Evolutionary conservation across 2,888 invertebrate species (phyloP).

Genomic region (Dorcus parallelipipedus): DNA sequence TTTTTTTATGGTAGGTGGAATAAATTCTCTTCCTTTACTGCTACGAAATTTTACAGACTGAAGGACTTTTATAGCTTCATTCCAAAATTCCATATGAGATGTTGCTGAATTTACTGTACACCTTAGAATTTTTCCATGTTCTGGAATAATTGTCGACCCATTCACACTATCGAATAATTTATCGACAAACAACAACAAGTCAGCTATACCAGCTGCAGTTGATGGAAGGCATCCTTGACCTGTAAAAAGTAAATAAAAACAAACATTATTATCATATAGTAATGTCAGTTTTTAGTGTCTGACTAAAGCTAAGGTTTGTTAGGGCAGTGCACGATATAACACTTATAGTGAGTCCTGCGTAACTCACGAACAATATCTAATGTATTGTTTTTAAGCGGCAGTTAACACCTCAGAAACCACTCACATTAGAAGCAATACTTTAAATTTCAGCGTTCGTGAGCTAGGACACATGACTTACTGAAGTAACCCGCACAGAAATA

Average conservation of each 20-base stretch:
- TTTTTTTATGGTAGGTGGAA: neutral
- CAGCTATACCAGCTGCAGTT: slow-evolving; percentile 18
- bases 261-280: neutral
- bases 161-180: slow-evolving; percentile 23
- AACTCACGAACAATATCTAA: no score
- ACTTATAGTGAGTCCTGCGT: no score
- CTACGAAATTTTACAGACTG: no score
- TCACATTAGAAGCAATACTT: no score
- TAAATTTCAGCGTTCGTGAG: no score
- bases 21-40: neutral
- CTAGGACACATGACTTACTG: no score
- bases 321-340: no score
- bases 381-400: no score
- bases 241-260: neutral
- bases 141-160: neutral
- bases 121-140: neutral
- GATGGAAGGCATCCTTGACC: neutral
- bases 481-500: no score
- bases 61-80: neutral
- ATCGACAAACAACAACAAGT: slow-evolving; percentile 23
- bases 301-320: no score
- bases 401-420: no score
- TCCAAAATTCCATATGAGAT: neutral
- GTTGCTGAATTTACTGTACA: neutral
- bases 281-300: no score